These are phyloP conservation scores for Stegastes partitus DNA, from an alignment of 2,113 vertebrate species.

Conservation along the genomic window DNA sequence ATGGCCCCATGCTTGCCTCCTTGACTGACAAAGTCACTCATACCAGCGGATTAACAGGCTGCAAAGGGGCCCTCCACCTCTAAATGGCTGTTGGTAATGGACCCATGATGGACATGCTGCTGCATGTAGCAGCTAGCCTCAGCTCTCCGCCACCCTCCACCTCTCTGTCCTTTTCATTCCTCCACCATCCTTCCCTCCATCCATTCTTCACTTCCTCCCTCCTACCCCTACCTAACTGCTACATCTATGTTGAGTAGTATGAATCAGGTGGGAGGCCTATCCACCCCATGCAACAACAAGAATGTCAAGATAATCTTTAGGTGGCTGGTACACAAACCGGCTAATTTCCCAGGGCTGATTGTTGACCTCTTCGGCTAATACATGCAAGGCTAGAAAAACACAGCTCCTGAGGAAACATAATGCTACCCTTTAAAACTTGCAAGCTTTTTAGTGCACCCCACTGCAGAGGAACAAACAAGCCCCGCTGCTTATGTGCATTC, in stretches of 20 bases:
- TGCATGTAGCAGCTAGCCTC: constrained; percentile 48
- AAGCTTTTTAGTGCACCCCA: constrained; percentile 19
- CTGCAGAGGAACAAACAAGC: constrained; percentile 42
- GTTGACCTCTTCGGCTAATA: constrained; percentile 54
- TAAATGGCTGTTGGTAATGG: constrained; percentile 53
- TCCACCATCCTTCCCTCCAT: constrained; percentile 12
- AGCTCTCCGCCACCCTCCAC: constrained; percentile 17
- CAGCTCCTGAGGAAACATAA: constrained; percentile 46
- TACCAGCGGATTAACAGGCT: constrained; percentile 68
- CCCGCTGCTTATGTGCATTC: constrained; percentile 53
- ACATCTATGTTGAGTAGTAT: constrained; percentile 42
- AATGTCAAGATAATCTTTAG: constrained; percentile 79
- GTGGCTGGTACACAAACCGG: constrained; percentile 66
- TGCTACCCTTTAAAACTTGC: constrained; percentile 31
- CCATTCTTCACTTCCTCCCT: constrained; percentile 19
- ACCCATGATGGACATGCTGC: constrained; percentile 60
- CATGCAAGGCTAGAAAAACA: constrained; percentile 51
- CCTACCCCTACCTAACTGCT: constrained; percentile 13
- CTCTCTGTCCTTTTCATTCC: constrained; percentile 29
- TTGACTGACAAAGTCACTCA: constrained; percentile 78
- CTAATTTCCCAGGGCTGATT: constrained; percentile 47
- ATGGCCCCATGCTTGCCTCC: constrained; percentile 55
- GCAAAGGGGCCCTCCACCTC: constrained; percentile 56
- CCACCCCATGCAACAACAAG: constrained; percentile 24
- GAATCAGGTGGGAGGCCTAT: constrained; percentile 34